Conservation (phyloP, 2,113 vertebrate species). For the Lophotis ruficrista region DNA sequence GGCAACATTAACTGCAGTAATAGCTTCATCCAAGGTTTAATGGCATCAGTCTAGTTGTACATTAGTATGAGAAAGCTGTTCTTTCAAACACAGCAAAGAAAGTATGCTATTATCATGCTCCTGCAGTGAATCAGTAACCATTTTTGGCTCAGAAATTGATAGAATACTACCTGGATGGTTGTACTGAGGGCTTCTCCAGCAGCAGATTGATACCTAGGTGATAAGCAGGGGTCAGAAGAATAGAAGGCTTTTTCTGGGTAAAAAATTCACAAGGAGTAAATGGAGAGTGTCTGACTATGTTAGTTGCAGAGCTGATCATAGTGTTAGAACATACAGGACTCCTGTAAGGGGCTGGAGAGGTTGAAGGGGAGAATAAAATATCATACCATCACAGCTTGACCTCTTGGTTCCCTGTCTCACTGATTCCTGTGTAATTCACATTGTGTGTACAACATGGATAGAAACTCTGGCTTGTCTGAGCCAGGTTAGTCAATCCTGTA, state of each 20-base stretch:
- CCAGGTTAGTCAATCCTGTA: not conserved
- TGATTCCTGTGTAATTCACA: not conserved
- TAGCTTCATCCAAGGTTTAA: not conserved
- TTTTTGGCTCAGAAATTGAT: not conserved
- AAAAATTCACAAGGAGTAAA: not conserved
- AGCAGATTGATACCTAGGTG: not conserved
- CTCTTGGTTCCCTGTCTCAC: not conserved
- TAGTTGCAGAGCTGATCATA: not conserved
- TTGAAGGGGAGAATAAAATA: not conserved
- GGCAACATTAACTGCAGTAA: not conserved
- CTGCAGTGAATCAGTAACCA: not conserved
- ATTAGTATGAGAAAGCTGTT: not conserved
- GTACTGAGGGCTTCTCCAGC: not conserved
- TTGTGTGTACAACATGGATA: not conserved
- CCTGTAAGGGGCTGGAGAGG: not conserved
- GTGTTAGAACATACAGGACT: not conserved
- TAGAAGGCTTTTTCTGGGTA: not conserved
- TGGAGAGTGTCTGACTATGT: not conserved
- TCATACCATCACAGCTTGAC: not conserved
- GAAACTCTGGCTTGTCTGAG: not conserved
- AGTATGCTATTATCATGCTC: not conserved
- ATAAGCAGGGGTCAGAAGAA: not conserved
- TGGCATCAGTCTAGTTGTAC: not conserved
- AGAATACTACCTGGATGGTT: not conserved
- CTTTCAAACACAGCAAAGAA: not conserved